Base-by-base conservation (phyloP, 1,140 invertebrate genomes). In the Plutomurus gul region DNA sequence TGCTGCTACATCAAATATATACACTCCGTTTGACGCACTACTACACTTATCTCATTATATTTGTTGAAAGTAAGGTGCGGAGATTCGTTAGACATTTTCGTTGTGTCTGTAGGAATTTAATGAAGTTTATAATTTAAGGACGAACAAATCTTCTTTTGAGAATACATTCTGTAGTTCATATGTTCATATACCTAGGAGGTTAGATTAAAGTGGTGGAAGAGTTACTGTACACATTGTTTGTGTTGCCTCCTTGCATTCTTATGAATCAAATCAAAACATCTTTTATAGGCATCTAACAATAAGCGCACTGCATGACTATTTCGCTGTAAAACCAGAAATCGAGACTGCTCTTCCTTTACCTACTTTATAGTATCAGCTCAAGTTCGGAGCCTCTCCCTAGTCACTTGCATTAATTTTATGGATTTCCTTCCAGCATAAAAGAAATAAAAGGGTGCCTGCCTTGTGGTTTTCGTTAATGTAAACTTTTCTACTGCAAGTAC, bases 381-480 rank as follows among this genome's bases (percentile, higher is more conserved):
- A 65, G 56, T 65, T 65, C 56, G 13, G 25, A 65, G 56, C 56
- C 56, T 65, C 56, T 25, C 56, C 56, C 56, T 65, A 65, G 30
- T 65, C 56, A 30, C 27, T 30, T 65, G 56, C 56, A 65, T 65
- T 65, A 65, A 65, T 65, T 65, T 65, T 65, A 65, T 65, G 56
- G 56, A 65, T 65, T 65, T 65, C 56, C 56, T 65, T 65, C 22
- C 30, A 65, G 56, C 56, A 33, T 65, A 18, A 60, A 60, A 60
- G 27, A 60, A 60, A 65, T 33, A 20, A 65, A 65, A 65, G 56
- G 56, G 56, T 65, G 56, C 56, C 56, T 65, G 56, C 56, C 56
- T 65, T 65, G 25, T 65, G 56, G 30, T 65, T 65, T 33, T 65
- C 56, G 56, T 65, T 51, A 10, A 51, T 30, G 25, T 65, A 20